Percentiles rank a stretch among this genome's conserved stretches.
phyloP scores from a whole-genome alignment of 2,113 vertebrate genomes.

The Oenanthe melanoleuca region DNA sequence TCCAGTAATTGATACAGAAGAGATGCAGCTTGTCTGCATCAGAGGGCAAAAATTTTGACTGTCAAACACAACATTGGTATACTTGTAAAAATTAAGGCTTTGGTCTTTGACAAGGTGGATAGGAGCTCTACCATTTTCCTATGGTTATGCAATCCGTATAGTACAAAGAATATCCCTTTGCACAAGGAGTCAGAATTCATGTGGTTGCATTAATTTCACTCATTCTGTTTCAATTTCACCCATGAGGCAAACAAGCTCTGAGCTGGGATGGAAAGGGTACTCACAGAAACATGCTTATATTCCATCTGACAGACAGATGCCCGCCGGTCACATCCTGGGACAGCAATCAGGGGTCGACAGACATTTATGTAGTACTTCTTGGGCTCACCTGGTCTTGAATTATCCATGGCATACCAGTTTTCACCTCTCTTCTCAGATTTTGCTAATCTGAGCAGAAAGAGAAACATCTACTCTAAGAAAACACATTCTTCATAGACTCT shows the following conservation, averaged over 20 bases:
- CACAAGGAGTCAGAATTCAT: neutral
- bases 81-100: neutral
- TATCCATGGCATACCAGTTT: slow-evolving; percentile 89
- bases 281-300: slow-evolving; percentile 66
- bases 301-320: slow-evolving; percentile 88
- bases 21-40: neutral
- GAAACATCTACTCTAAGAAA: neutral
- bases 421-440: slow-evolving; percentile 68
- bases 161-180: neutral
- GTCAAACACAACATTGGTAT: accelerated
- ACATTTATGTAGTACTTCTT: slow-evolving; percentile 94
- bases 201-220: neutral
- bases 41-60: neutral
- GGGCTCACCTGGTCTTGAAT: slow-evolving; percentile 1
- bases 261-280: neutral
- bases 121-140: neutral
- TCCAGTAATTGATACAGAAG: neutral
- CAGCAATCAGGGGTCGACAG: slow-evolving; percentile 83
- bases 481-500: neutral
- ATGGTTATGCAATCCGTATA: neutral
- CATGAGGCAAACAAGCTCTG: neutral
- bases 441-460: slow-evolving; percentile 79
- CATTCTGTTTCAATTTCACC: neutral
- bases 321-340: slow-evolving; percentile 84
- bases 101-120: neutral